These are phyloP conservation scores for Menidia menidia DNA, from an alignment of 2,797 vertebrate species.

Conservation along the genomic window DNA sequence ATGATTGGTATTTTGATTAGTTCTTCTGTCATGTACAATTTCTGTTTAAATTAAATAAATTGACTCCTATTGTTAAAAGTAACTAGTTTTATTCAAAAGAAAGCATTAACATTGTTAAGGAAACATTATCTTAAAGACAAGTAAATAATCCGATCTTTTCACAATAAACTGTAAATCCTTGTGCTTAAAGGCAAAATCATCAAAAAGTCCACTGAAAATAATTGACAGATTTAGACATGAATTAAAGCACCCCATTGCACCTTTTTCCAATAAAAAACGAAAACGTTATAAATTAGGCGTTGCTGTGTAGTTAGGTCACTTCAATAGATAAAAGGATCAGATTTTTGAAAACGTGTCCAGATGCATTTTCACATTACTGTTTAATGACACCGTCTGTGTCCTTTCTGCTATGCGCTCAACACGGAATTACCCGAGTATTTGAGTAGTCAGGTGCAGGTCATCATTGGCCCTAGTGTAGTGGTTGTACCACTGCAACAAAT, in stretches of 20 bases:
- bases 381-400: conserved; percentile 13
- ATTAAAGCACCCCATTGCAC: too few species aligned
- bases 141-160: background rate
- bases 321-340: too few species aligned
- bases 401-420: conserved; percentile 7
- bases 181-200: too few species aligned
- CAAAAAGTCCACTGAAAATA: too few species aligned
- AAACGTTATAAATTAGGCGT: too few species aligned
- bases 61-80: background rate
- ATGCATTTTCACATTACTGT: background rate
- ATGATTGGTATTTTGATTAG: background rate
- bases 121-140: background rate
- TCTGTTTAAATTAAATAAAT: background rate
- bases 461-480: conserved; percentile 28
- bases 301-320: too few species aligned
- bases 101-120: too few species aligned
- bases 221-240: too few species aligned
- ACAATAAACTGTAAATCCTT: background rate
- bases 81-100: background rate
- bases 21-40: background rate
- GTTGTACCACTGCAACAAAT: conserved; percentile 41
- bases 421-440: conserved; percentile 10
- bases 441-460: conserved; percentile 30
- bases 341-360: background rate
- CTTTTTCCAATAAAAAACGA: too few species aligned